Percentiles rank a stretch among this genome's conserved stretches.
Evolutionary conservation across 2,888 invertebrate species (phyloP).

Genomic region (Chloromyia formosa): DNA sequence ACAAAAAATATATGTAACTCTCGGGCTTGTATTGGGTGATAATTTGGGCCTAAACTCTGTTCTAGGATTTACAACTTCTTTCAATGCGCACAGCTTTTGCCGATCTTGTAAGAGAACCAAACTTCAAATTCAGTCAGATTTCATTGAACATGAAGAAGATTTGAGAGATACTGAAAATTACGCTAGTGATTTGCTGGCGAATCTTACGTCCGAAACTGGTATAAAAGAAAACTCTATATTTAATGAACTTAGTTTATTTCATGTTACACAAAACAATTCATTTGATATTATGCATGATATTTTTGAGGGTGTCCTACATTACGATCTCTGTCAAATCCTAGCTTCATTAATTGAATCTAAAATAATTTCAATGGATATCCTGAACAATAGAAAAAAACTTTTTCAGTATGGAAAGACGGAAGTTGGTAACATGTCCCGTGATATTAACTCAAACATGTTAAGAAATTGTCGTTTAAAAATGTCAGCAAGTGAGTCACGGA

Average conservation of each 20-base stretch:
- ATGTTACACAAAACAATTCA: constrained; percentile 43
- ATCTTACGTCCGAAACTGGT: no score
- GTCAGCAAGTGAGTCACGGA: neutral
- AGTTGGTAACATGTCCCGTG: constrained; percentile 35
- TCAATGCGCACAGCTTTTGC: no score
- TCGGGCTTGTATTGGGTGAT: neutral
- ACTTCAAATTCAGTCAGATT: neutral
- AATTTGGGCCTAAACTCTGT: no score
- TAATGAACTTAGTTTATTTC: constrained; percentile 46
- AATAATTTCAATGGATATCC: constrained; percentile 35
- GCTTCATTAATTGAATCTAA: constrained; percentile 29
- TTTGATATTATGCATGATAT: constrained; percentile 44
- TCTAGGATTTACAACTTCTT: no score
- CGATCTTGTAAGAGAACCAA: constrained; percentile 7
- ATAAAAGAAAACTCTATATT: constrained; percentile 33
- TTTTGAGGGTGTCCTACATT: constrained; percentile 45
- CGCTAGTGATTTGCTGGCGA: neutral
- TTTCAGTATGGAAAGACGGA: constrained; percentile 46
- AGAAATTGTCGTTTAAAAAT: constrained; percentile 14
- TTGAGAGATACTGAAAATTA: constrained; percentile 18
- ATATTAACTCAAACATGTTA: constrained; percentile 36
- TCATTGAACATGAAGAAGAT: constrained; percentile 9
- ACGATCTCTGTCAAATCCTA: constrained; percentile 36
- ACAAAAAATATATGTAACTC: no score
- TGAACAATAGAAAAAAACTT: constrained; percentile 42